Conservation (phyloP, 1,140 invertebrate genomes). For the Thalassaphorura encarpata region DNA sequence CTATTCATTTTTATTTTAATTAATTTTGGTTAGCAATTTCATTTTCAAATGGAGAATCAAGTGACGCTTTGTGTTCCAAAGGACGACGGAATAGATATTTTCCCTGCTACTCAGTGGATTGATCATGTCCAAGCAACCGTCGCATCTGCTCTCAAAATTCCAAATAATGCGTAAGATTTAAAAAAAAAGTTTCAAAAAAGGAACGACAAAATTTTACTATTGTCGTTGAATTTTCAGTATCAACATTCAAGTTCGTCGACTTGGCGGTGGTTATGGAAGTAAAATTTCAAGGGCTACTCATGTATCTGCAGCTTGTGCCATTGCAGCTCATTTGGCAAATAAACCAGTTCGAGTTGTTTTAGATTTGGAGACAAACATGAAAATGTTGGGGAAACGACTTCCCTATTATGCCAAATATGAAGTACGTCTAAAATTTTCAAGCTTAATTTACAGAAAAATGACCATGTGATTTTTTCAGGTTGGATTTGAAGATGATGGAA, state of each 20-base stretch:
- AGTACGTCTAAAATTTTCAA: neutral
- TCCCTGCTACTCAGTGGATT: conserved; percentile 44
- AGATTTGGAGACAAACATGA: conserved; percentile 55
- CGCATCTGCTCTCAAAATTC: neutral
- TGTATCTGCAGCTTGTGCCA: conserved; percentile 48
- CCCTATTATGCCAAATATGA: conserved; percentile 35
- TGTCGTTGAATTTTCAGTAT: conserved; percentile 42
- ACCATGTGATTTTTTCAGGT: conserved; percentile 9
- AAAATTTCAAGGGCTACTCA: conserved; percentile 44
- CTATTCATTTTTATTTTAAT: too few species aligned
- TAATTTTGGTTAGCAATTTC: too few species aligned
- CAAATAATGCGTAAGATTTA: neutral
- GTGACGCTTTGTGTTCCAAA: conserved; percentile 35
- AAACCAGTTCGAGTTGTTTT: conserved; percentile 52
- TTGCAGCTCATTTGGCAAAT: conserved; percentile 50
- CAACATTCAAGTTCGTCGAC: conserved; percentile 48
- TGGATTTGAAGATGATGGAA: conserved; percentile 29
- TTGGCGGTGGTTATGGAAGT: conserved; percentile 61
- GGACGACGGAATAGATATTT: conserved; percentile 38
- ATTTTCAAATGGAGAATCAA: conserved; percentile 42
- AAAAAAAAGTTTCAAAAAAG: neutral
- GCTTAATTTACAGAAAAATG: conserved; percentile 13
- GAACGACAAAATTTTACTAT: conserved; percentile 32
- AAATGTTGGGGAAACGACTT: conserved; percentile 49
- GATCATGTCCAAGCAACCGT: conserved; percentile 47